Base-by-base conservation (phyloP, 2,888 invertebrate genomes). In the Plutella xylostella region DNA sequence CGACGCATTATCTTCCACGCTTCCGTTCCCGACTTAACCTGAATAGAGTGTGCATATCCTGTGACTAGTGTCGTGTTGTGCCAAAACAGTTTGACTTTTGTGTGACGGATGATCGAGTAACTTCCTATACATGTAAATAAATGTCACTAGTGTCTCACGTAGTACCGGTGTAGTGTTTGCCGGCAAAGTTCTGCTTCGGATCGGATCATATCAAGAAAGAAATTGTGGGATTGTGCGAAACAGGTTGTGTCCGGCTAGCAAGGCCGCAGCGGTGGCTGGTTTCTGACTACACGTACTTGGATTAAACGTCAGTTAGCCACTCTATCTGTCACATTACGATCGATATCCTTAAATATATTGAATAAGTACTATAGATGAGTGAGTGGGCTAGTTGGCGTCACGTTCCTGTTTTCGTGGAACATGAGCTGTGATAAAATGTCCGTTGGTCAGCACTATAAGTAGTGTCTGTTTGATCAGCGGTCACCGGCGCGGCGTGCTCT, bases 21-120 rank as follows among this genome's bases (percentile, higher is more conserved):
- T 75, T 76, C 74, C 75, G 72, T 71, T 74, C 68, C 70, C 69
- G 67, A 69, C 61, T 60, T 70, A 73, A 73, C 72, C 72, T 71
- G 65, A 69, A 72, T 73, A 68, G 61, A 65, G 65, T 60, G 58
- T 60, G 38, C 58, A 57, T 53, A 60, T 60, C 65, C 65, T 55
- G 57, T 59, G 58, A 55, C 55, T 57, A 65, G 75, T 77, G 72
- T 76, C 67, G 77, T 77, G 76, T 74, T 69, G 78, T 79, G 79
- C 75, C 76, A 77, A 78, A 73, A 64, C 55, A 59, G 60, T 71
- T 73, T 63, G 71, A 71, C 58, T 58, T 60, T 56, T 62, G 54
- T 60, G 61, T 61, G 57, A 59, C 61, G 63, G 66, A 63, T 65
- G 66, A 70, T 63, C 63, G 62, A 67, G 65, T 62, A 59, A 70